Evolutionary conservation across 2,888 invertebrate species (phyloP).

Genomic region (Drosophila bunnanda): DNA sequence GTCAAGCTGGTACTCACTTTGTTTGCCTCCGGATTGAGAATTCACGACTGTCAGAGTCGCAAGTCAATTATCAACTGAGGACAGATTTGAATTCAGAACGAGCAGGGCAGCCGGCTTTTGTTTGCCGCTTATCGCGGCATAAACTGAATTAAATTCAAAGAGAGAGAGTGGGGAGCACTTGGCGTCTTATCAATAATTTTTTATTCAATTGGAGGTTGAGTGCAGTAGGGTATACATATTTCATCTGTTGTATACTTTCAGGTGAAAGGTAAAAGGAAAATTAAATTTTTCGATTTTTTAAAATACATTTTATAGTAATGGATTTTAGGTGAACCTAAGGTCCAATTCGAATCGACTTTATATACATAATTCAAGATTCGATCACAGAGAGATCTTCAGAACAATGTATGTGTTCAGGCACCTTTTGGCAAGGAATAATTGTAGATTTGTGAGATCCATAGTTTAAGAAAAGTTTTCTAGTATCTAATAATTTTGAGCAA

Average conservation of each 20-base stretch:
- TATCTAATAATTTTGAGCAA: not conserved
- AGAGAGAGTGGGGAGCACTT: constrained; percentile 8
- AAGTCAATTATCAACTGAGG: constrained; percentile 65
- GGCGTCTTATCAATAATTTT: constrained; percentile 29
- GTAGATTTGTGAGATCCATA: not conserved
- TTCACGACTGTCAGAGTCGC: constrained; percentile 38
- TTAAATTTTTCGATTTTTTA: not conserved
- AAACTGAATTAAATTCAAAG: constrained; percentile 29
- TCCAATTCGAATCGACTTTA: no score
- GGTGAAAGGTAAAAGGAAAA: not conserved
- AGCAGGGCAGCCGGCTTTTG: constrained; percentile 18
- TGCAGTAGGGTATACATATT: not conserved
- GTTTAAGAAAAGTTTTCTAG: no score
- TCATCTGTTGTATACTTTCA: constrained; percentile 32
- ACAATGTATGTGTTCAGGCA: no score
- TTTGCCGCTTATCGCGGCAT: constrained; percentile 31
- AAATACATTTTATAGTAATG: not conserved
- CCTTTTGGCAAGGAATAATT: not conserved
- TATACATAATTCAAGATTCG: no score
- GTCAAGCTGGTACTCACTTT: constrained; percentile 29
- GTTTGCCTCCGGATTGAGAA: constrained; percentile 9
- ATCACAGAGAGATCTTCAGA: no score
- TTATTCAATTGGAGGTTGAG: not conserved
- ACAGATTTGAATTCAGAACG: constrained; percentile 13
- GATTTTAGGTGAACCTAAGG: no score